Evolutionary conservation across 2,888 invertebrate genomes (phyloP), one percentile per base, ranked within the genome.

Genomic region (Nymphalis polychloros): DNA sequence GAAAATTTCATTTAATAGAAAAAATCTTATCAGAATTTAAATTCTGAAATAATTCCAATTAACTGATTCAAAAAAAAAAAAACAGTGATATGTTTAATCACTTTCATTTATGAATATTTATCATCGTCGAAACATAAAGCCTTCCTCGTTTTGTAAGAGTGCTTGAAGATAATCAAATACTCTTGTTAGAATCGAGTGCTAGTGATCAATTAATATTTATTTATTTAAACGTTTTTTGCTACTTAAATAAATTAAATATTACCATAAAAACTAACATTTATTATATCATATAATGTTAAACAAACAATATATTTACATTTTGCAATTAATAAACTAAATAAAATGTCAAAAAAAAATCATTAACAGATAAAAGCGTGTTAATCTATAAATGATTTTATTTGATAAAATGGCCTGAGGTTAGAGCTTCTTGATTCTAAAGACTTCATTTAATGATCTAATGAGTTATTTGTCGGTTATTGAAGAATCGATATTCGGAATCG

Each of bases 161-260:
- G 20, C 75, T 75, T 63, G 59, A 71, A 41, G 61, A 68, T 67
- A 57, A 64, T 64, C 69, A 68, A 73, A 75, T 60, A 69, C 31
- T 67, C 62, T 70, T 66, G 57, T 63, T 59, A 67, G 72, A 70
- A 72, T 77, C 63, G 64, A 76, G 72, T 70, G 60, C 63, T 50
- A 70, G 48, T 55, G 63, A 71, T 66, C 63, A 67, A 72, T 49
- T 64, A 60, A 20, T 76, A 72, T 78, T 78, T 76, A 72, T 69
- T 66, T 67, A 71, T 69, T 64, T 64, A n/a, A 68, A 67, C 68
- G 68, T 50, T 67, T 59, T 70, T 67, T 68, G 73, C 71, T 71
- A 72, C 73, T 66, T 64, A 31, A 61, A 68, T 41, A 41, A 41
- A 23, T 62, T 60, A 50, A 66, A 61, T 53, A 64, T 55, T 48